Evolutionary conservation across 1,140 invertebrate genomes (phyloP).

Genomic region (Heliconius melpomene): DNA sequence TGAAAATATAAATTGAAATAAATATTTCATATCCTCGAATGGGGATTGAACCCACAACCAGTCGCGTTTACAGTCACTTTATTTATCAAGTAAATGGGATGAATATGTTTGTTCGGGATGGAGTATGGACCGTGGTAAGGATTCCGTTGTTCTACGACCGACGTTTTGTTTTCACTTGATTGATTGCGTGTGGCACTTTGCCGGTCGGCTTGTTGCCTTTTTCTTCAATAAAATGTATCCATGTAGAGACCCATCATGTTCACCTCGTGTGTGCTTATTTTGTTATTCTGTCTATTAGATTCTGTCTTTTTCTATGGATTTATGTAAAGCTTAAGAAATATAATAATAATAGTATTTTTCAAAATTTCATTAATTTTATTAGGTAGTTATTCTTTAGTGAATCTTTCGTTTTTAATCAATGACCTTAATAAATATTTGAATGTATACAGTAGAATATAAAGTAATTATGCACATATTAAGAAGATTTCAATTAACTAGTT

Average conservation of each 20-base stretch:
- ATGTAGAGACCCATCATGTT: background rate
- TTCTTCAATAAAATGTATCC: background rate
- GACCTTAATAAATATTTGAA: background rate
- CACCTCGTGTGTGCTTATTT: background rate
- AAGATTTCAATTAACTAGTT: background rate
- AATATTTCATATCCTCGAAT: no score
- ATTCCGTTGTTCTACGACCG: conserved; percentile 30
- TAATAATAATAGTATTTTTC: background rate
- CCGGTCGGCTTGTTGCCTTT: background rate
- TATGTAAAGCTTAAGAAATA: background rate
- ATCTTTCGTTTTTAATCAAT: background rate
- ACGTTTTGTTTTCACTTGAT: conserved; percentile 27
- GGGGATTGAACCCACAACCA: no score
- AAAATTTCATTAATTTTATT: no score
- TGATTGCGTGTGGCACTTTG: conserved; percentile 23
- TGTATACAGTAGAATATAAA: no score
- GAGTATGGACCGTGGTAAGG: conserved; percentile 32
- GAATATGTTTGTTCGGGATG: conserved; percentile 45
- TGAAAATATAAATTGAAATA: no score
- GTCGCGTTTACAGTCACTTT: conserved; percentile 33
- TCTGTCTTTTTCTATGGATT: background rate
- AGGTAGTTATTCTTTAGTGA: no score
- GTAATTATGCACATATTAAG: background rate
- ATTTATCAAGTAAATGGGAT: conserved; percentile 48
- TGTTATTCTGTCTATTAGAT: background rate